Evolutionary conservation across 1,140 invertebrate species (phyloP).

Genomic region (Pseudoatta argentina): DNA sequence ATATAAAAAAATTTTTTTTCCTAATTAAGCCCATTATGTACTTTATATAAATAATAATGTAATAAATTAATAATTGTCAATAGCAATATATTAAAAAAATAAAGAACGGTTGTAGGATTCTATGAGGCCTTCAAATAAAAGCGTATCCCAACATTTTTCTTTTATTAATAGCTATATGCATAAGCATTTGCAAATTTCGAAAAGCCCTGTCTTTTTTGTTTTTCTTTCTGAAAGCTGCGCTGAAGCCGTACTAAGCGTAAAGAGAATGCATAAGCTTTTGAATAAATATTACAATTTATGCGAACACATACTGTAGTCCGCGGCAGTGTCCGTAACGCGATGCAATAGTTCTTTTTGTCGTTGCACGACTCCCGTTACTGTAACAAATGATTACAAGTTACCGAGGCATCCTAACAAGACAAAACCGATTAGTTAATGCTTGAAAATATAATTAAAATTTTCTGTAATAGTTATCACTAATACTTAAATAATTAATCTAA

Average conservation of each 20-base stretch:
- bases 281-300: constrained; percentile 35
- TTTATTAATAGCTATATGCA: neutral
- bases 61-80: neutral
- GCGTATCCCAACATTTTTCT: neutral
- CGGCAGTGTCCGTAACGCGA: constrained; percentile 76
- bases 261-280: constrained; percentile 17
- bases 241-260: constrained; percentile 37
- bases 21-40: no score
- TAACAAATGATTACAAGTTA: constrained; percentile 70
- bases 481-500: neutral
- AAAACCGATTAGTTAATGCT: neutral
- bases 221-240: constrained; percentile 15
- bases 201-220: neutral
- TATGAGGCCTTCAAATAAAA: neutral
- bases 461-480: neutral
- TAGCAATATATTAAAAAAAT: neutral
- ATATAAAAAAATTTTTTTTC: no score
- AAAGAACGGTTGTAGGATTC: neutral
- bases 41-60: neutral
- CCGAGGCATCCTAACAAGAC: neutral
- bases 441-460: neutral
- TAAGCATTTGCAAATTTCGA: constrained; percentile 28
- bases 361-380: constrained; percentile 76
- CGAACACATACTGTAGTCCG: constrained; percentile 75
- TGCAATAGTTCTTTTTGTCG: constrained; percentile 77